These are phyloP conservation scores for Cotesia glomerata DNA, from an alignment of 1,140 invertebrate genomes.

Conservation along the genomic window DNA sequence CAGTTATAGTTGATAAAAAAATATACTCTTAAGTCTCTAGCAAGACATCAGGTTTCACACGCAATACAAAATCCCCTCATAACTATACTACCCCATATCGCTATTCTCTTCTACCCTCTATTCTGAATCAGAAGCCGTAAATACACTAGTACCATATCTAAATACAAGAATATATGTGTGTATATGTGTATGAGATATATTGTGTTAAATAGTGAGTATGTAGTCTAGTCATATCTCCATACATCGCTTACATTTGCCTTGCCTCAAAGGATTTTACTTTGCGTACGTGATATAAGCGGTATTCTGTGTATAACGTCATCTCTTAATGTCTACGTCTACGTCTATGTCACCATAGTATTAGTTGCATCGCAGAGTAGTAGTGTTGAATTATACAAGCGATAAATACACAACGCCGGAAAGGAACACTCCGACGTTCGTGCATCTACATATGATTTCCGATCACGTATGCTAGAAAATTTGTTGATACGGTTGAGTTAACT, in stretches of 20 bases:
- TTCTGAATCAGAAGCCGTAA: conserved; percentile 17
- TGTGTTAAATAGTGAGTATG: too few relatives aligned
- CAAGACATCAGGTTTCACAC: conserved; percentile 9
- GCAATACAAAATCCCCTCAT: not conserved
- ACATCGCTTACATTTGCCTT: not conserved
- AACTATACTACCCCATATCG: not conserved
- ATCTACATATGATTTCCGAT: conserved; percentile 10
- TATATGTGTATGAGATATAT: not conserved
- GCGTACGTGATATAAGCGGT: conserved; percentile 3
- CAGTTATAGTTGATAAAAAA: not conserved
- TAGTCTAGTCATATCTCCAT: not conserved
- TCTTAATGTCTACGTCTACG: not conserved
- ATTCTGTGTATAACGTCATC: not conserved
- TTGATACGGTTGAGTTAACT: not conserved
- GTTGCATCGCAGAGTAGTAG: not conserved
- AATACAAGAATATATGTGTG: not conserved
- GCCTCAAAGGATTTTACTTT: conserved; percentile 17
- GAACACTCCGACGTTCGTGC: not conserved
- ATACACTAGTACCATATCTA: conserved; percentile 1
- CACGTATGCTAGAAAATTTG: conserved; percentile 5
- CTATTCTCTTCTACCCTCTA: conserved; percentile 10
- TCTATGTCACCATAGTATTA: too few relatives aligned
- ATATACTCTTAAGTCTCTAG: not conserved
- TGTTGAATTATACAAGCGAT: conserved; percentile 2
- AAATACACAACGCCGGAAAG: not conserved